Evolutionary conservation across 2,113 vertebrate genomes (phyloP).

Genomic region (Dinomys branickii): DNA sequence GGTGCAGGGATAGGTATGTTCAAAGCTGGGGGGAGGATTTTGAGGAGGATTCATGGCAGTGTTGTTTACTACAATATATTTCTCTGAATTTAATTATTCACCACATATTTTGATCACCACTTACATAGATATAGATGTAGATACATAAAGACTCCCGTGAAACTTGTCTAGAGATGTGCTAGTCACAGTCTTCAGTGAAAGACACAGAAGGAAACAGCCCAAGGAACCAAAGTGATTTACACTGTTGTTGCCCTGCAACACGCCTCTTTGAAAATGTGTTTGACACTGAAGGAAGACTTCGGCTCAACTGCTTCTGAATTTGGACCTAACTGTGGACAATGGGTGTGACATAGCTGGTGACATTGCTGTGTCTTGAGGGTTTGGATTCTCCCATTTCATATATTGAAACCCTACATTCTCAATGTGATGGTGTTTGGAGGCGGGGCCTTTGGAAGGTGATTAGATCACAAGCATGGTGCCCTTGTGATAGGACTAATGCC

Average conservation of each 20-base stretch:
- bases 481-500: not conserved
- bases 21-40: not conserved
- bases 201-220: not conserved
- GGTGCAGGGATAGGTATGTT: not conserved
- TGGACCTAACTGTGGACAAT: not conserved
- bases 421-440: not conserved
- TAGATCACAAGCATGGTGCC: not conserved
- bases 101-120: not conserved
- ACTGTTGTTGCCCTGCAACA: rapidly evolving
- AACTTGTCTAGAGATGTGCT: not conserved
- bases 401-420: not conserved
- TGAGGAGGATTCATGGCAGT: not conserved
- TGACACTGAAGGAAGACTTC: not conserved
- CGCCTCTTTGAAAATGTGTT: not conserved
- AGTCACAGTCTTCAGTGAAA: not conserved
- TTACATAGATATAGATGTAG: not conserved
- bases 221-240: not conserved
- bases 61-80: not conserved
- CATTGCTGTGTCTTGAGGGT: not conserved
- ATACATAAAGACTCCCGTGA: not conserved
- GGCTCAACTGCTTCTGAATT: not conserved
- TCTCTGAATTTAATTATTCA: not conserved
- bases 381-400: not conserved
- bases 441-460: not conserved
- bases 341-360: not conserved